Conservation (phyloP, 2,888 invertebrate genomes). For the Leuctra nigra region DNA sequence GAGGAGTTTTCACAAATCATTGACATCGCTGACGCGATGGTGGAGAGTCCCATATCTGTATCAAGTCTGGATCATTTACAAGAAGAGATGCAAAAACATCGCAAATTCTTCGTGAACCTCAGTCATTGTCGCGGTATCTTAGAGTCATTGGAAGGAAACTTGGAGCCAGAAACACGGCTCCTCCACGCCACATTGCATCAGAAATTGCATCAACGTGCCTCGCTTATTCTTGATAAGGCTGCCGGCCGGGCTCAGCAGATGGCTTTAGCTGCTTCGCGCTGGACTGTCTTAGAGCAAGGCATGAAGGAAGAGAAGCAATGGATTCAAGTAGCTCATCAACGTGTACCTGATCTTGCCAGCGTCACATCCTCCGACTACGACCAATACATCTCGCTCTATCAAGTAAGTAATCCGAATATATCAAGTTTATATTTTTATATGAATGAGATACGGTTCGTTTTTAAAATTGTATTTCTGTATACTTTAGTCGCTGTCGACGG, state of each 20-base stretch:
- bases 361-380: conserved; percentile 80
- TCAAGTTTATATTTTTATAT: too few relatives aligned
- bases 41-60: conserved; percentile 70
- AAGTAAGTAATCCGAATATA: conserved; percentile 34
- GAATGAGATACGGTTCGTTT: not conserved
- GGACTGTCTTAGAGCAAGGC: conserved; percentile 73
- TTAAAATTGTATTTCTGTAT: not conserved
- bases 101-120: conserved; percentile 81
- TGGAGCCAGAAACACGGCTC: conserved; percentile 71
- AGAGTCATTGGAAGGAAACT: conserved; percentile 76
- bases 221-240: conserved; percentile 69
- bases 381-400: conserved; percentile 76
- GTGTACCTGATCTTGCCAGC: conserved; percentile 71
- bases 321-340: conserved; percentile 76
- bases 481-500: conserved; percentile 62
- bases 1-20: conserved; percentile 82
- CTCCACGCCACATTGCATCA: conserved; percentile 67
- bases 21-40: conserved; percentile 71
- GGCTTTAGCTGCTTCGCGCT: conserved; percentile 77
- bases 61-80: conserved; percentile 72
- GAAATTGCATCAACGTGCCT: conserved; percentile 68
- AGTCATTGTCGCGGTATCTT: conserved; percentile 81
- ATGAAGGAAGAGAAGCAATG: conserved; percentile 78
- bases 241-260: conserved; percentile 74
- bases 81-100: conserved; percentile 82